phyloP scores from a whole-genome alignment of 2,888 invertebrate genomes.

The Colostygia pectinataria region DNA sequence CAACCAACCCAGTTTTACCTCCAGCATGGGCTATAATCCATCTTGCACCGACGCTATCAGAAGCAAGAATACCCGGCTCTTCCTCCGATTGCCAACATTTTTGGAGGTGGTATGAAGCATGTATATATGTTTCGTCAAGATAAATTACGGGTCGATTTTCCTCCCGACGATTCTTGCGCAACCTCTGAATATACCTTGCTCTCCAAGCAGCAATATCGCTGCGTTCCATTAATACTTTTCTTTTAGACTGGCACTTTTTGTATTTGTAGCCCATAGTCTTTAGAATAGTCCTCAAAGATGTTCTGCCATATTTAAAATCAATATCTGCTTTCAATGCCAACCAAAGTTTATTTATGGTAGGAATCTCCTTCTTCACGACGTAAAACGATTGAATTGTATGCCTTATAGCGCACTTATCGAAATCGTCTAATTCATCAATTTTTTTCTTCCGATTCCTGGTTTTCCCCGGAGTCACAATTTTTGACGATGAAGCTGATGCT shows the following conservation, averaged over 20 bases:
- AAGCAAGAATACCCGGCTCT: constrained; percentile 5
- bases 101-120: background rate
- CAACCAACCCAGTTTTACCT: constrained; percentile 3
- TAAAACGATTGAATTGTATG: too few relatives aligned
- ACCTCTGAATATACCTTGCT: constrained; percentile 22
- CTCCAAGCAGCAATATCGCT: too few relatives aligned
- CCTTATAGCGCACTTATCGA: too few relatives aligned
- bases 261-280: constrained; percentile 20
- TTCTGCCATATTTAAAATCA: constrained; percentile 6
- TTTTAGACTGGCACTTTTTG: too few relatives aligned
- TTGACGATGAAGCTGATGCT: too few relatives aligned
- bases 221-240: too few relatives aligned
- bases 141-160: constrained; percentile 28
- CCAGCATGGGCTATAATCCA: constrained; percentile 2
- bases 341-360: constrained; percentile 21
- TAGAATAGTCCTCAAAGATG: constrained; percentile 18
- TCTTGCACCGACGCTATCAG: constrained; percentile 22
- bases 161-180: constrained; percentile 24
- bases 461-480: too few relatives aligned
- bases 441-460: too few relatives aligned
- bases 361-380: constrained; percentile 22
- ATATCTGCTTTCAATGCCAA: constrained; percentile 19
- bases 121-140: constrained; percentile 29
- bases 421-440: background rate
- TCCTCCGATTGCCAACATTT: constrained; percentile 5